Evolutionary conservation across 2,888 invertebrate genomes (phyloP), one percentile per base, ranked within the genome.

Genomic region (Brenthis hecate): DNA sequence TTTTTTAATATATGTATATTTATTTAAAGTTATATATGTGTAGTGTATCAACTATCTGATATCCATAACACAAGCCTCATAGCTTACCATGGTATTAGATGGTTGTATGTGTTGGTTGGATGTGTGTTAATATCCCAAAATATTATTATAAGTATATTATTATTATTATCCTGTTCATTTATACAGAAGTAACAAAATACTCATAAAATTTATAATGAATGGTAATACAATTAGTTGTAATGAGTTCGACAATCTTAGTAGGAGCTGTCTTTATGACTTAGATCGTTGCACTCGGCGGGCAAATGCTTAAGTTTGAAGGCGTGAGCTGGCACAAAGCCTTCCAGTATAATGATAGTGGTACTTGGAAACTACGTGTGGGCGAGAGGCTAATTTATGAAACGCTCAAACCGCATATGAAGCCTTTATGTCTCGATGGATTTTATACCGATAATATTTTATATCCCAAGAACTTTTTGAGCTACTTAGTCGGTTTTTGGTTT

Each of bases 341-440:
- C 61, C 61, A 53, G 70, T 66, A 66, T 71, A 71, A 73, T 70
- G 69, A 68, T 69, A 72, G 66, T 70, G 67, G 67, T 68, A 57
- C 69, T 70, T 58, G 68, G 68, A 50, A 51, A 62, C 57, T 65
- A 76, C 77, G 88, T 88, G 86, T 88, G 86, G 86, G 84, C 83
- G 85, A 83, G 76, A 77, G 69, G 72, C 75, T 75, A 73, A 80
- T 85, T 85, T 85, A 82, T 82, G 79, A 79, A 76, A 77, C 76
- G 64, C 66, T 64, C 74, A 73, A 66, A 72, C 69, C 73, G 71
- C 70, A 68, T 73, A 70, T 72, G 69, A 73, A 67, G 70, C 23
- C 65, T 53, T 72, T 68, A 65, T 63, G 66, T 58, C 63, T 58
- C 57, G n/a, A 36, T 56, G 50, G 19, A 64, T 61, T 66, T 71